Base-by-base conservation (phyloP, 2,797 vertebrate species). In the Coregonus sp. region DNA sequence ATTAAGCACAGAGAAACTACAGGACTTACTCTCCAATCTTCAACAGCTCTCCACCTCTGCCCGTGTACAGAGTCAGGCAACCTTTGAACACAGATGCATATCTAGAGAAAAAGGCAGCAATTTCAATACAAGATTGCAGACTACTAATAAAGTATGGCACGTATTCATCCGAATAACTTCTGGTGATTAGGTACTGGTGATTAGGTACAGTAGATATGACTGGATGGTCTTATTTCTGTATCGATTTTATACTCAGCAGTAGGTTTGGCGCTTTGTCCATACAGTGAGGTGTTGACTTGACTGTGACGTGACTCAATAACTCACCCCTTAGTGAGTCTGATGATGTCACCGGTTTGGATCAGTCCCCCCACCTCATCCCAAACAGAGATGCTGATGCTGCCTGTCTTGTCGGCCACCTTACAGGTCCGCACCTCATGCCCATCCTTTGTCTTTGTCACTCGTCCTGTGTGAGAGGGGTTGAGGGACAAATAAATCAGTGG, bases 311-410 rank as follows among this genome's bases (percentile, higher is more conserved):
- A 16, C 37, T 47, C 6, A 12, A 20, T 74, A 15, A 51, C 86
- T 86, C 77, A 95, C 95, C 95, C 95, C 86, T 95, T 96, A 77
- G 94, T 96, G 81, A 96, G 94, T 56, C 94, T 91, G 87, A 96
- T 95, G 87, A 96, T 96, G 88, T 96, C 95, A 20, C 95, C 95
- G 0, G 95, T 93, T 77, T 96, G 95, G 78, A 96, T 96, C 56
- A 96, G 90, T 74, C 94, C 94, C 20, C 95, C 95, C n/a, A 96
- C 93, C 0, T 96, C 95, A 25, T 96, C 95, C 95, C 95, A 96
- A 67, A 96, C 95, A 0, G 95, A 96, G 78, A 96, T 94, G 77
- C 95, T 96, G 87, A 96, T 96, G 91, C 95, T 96, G 75, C 95
- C 95, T 0, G 93, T 95, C 87, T 96, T 96, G 88, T 96, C 95